Conservation (phyloP, 2,888 invertebrate species). For the Lacanobia wlatinum region DNA sequence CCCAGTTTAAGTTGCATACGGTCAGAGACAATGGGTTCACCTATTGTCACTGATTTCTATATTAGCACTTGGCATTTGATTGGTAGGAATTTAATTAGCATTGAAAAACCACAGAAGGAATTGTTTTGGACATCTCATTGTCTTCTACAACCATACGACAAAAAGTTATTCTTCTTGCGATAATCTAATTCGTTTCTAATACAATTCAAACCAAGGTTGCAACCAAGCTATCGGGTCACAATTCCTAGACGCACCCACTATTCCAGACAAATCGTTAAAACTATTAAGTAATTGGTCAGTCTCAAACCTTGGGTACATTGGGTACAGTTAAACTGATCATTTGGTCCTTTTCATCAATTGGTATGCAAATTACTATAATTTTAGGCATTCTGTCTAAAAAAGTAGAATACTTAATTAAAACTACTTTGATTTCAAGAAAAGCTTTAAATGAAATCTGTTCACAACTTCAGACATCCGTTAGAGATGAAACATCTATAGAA, state of each 20-base stretch:
- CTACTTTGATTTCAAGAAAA: too few species aligned
- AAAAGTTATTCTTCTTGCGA: too few species aligned
- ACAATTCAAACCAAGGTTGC: neutral
- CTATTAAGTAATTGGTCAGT: slow-evolving; percentile 48
- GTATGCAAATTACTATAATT: too few species aligned
- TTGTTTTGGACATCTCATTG: too few species aligned
- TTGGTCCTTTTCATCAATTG: neutral
- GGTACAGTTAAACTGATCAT: neutral
- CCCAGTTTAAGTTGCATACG: slow-evolving; percentile 56
- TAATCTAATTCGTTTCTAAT: neutral
- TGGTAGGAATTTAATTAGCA: neutral
- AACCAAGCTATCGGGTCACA: too few species aligned
- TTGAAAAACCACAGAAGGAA: neutral
- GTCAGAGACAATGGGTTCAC: slow-evolving; percentile 32
- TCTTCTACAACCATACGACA: too few species aligned
- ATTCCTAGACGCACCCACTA: slow-evolving; percentile 18
- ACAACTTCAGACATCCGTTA: neutral
- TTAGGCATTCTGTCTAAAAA: too few species aligned
- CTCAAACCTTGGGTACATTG: slow-evolving; percentile 5
- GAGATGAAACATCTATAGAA: neutral
- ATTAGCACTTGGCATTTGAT: slow-evolving; percentile 18
- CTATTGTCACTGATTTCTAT: slow-evolving; percentile 39
- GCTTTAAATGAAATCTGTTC: neutral
- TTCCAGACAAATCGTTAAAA: slow-evolving; percentile 15
- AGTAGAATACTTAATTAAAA: too few species aligned